phyloP scores from a whole-genome alignment of 2,888 invertebrate genomes.

The Drosophila tanythrix region DNA sequence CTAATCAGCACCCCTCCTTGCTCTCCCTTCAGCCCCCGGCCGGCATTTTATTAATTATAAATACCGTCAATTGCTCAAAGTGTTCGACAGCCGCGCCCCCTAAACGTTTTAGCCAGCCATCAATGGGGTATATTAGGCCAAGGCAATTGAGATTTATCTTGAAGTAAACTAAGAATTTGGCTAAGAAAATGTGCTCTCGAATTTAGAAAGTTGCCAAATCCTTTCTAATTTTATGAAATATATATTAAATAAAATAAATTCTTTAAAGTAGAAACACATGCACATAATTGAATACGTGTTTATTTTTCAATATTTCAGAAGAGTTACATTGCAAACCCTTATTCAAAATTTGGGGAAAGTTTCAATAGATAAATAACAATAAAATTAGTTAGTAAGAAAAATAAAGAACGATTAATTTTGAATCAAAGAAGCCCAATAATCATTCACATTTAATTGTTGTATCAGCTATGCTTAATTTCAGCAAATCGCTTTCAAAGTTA shows the following conservation, averaged over 20 bases:
- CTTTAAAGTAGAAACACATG: neutral
- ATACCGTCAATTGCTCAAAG: slow-evolving; percentile 74
- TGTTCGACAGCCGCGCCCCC: slow-evolving; percentile 52
- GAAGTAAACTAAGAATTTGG: neutral
- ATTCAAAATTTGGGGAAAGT: neutral
- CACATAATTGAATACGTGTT: neutral
- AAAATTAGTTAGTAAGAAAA: neutral
- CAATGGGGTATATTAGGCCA: slow-evolving; percentile 13
- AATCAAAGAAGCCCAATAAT: accelerated
- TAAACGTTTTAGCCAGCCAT: slow-evolving; percentile 11
- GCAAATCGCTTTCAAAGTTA: neutral
- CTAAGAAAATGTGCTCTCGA: neutral
- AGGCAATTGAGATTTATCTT: neutral
- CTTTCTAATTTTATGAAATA: neutral
- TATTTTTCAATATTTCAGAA: neutral
- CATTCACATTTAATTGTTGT: neutral
- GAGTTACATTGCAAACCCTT: neutral
- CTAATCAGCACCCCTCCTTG: slow-evolving; percentile 60
- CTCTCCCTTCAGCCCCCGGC: neutral
- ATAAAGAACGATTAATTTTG: no score
- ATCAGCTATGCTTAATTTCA: neutral
- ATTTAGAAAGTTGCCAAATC: neutral
- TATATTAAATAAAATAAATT: neutral
- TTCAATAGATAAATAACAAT: neutral
- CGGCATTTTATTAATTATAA: slow-evolving; percentile 76